These are phyloP conservation scores for Pachycephus smyrnensis DNA, from an alignment of 2,888 invertebrate genomes.

Conservation along the genomic window DNA sequence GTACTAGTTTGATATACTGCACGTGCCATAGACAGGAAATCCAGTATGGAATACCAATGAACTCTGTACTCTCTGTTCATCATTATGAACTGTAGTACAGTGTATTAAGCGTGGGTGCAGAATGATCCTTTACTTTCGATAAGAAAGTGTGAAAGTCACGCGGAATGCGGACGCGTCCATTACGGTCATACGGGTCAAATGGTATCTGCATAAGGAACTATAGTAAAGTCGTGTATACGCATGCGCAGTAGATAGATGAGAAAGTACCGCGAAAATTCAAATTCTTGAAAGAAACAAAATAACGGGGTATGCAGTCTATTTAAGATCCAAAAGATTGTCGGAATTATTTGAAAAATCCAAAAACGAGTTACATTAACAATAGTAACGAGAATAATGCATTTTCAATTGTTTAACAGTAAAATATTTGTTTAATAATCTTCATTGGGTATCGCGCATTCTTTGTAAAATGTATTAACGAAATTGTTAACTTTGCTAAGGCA, in stretches of 20 bases:
- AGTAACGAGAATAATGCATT: no score
- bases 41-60: constrained; percentile 40
- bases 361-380: no score
- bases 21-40: constrained; percentile 12
- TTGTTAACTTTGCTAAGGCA: no score
- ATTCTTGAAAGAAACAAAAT: no score
- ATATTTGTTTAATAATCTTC: no score
- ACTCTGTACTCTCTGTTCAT: not conserved
- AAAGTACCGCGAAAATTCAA: constrained; percentile 22
- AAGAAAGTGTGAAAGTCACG: constrained; percentile 47
- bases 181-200: not conserved
- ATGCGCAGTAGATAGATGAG: not conserved
- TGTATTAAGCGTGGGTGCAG: not conserved
- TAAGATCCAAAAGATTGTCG: no score
- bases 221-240: not conserved
- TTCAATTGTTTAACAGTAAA: no score
- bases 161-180: constrained; percentile 40
- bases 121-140: not conserved
- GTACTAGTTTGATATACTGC: no score
- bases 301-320: no score
- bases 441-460: no score
- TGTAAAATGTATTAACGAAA: no score
- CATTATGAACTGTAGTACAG: not conserved
- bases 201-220: not conserved
- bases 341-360: no score